Evolutionary conservation across 2,113 vertebrate genomes (phyloP).

Genomic region (Xenus cinereus): DNA sequence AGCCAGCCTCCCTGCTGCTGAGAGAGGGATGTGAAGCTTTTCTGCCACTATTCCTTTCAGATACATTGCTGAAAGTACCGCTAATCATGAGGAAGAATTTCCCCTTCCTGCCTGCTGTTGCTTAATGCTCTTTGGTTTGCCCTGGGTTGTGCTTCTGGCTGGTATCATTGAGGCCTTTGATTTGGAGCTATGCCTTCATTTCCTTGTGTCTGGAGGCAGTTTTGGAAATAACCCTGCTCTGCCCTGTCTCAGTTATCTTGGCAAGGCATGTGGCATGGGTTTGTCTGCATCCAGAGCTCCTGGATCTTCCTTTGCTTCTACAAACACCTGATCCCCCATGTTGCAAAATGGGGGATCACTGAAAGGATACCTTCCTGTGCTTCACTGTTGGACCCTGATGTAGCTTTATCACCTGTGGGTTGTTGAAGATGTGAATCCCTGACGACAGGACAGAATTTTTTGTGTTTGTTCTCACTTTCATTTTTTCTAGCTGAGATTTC

Average conservation of each 20-base stretch:
- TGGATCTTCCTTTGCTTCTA: neutral
- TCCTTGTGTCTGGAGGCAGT: neutral
- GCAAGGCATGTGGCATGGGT: fast-evolving
- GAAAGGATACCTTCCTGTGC: neutral
- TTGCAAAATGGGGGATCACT: neutral
- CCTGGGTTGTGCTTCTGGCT: neutral
- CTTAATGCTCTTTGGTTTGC: neutral
- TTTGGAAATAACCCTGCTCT: neutral
- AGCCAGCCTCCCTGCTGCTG: neutral
- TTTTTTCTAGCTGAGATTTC: neutral
- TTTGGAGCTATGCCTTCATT: neutral
- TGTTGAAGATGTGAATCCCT: neutral
- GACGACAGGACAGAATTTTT: neutral
- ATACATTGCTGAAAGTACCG: neutral
- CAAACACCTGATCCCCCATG: neutral
- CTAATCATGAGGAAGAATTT: neutral
- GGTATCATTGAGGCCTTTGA: neutral
- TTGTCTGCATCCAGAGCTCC: neutral
- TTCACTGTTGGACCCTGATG: neutral
- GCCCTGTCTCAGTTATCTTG: fast-evolving
- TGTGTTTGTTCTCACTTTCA: neutral
- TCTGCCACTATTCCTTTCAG: neutral
- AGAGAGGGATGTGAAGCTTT: neutral
- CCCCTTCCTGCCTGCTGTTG: neutral
- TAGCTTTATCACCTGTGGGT: neutral